Conservation (phyloP, 2,113 vertebrate genomes). For the Zosterops borbonicus region DNA sequence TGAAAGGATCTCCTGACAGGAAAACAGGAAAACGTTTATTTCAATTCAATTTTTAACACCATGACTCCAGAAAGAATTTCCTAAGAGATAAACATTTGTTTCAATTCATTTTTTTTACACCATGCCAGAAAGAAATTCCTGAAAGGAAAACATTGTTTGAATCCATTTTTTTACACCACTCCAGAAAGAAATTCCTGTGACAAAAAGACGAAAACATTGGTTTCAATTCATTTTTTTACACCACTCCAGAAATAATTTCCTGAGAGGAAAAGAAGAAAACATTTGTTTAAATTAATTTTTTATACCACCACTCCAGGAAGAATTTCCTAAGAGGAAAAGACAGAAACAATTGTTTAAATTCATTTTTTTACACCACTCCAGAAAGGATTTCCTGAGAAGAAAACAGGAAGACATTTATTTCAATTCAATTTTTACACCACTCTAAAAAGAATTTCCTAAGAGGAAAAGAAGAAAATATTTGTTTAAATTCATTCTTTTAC, state of each 20-base stretch:
- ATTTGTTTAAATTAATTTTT: too few relatives aligned
- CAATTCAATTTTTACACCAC: conserved; percentile 69
- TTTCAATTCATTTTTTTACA: conserved; percentile 16
- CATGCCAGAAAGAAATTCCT: too few relatives aligned
- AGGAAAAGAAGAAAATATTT: not conserved
- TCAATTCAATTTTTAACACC: conserved; percentile 21
- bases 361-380: conserved; percentile 68
- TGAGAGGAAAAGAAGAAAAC: not conserved
- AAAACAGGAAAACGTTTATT: too few relatives aligned
- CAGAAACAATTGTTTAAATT: too few relatives aligned
- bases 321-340: too few relatives aligned
- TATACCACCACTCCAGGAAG: conserved; percentile 41
- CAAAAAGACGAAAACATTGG: not conserved
- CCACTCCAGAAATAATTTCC: conserved; percentile 81
- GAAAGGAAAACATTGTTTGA: too few relatives aligned
- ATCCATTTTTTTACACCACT: not conserved
- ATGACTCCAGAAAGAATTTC: conserved; percentile 68
- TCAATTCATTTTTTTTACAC: not conserved
- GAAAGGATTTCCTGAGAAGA: conserved; percentile 83
- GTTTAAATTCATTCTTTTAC: not conserved
- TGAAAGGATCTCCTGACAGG: too few relatives aligned
- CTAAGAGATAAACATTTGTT: not conserved
- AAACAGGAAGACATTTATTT: not conserved
- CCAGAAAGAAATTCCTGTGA: too few relatives aligned
- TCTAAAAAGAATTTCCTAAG: conserved; percentile 77